These are phyloP conservation scores for Cavia porcellus DNA, from an alignment of 2,113 vertebrate species.

Conservation along the genomic window DNA sequence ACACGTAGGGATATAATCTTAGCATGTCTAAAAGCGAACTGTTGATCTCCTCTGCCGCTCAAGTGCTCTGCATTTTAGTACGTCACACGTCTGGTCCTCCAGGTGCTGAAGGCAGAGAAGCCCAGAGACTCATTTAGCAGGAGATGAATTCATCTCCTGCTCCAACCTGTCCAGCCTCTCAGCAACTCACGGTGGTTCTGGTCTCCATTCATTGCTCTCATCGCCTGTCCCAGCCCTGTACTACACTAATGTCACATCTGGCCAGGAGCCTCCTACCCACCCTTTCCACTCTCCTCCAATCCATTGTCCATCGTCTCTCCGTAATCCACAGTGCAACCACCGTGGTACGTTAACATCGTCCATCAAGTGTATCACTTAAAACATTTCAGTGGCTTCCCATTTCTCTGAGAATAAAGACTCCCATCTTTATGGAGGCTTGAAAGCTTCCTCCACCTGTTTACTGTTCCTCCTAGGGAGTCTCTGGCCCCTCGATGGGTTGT, in stretches of 20 bases:
- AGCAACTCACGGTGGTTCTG: neutral
- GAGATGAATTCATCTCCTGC: too few relatives aligned
- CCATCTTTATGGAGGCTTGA: neutral
- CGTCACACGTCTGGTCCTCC: neutral
- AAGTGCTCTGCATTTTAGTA: neutral
- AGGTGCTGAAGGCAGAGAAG: neutral
- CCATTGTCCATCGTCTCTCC: neutral
- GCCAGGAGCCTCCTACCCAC: neutral
- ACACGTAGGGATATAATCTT: neutral
- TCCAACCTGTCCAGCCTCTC: neutral
- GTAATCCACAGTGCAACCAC: neutral
- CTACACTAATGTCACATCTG: neutral
- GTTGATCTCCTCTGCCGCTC: neutral
- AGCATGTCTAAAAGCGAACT: neutral
- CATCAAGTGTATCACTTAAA: neutral
- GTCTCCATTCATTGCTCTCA: neutral
- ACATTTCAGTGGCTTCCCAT: neutral
- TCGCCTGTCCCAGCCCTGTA: neutral
- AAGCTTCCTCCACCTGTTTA: neutral
- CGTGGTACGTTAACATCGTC: neutral
- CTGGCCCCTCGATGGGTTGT: neutral
- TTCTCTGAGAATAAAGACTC: neutral
- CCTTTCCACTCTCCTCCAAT: neutral
- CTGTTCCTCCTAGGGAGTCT: neutral
- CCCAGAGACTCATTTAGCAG: neutral